A percentile compares a stretch with the other conserved stretches of the same genome.
Conservation (phyloP, 2,797 vertebrate species). For the Amazona finschi region DNA sequence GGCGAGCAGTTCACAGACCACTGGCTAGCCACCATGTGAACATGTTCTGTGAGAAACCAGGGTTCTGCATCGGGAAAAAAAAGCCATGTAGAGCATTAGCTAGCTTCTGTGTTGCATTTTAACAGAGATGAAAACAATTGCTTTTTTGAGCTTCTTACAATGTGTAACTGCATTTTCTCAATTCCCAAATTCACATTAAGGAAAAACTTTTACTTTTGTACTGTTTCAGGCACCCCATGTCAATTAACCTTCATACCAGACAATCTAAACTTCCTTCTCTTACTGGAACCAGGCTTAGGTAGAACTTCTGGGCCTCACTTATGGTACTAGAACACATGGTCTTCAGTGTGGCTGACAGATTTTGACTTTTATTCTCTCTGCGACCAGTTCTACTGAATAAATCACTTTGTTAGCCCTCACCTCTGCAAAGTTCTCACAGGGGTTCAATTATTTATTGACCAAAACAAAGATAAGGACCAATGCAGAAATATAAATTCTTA, state of each 20-base stretch:
- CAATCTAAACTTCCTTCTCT: not conserved
- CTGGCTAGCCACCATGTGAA: not conserved
- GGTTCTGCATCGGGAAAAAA: not conserved
- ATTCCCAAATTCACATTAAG: not conserved
- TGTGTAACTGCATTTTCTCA: not conserved
- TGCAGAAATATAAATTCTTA: not conserved
- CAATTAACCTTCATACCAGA: not conserved
- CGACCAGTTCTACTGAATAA: not conserved
- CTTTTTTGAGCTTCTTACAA: not conserved
- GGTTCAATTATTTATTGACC: not conserved
- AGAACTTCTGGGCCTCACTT: not conserved
- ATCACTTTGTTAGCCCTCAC: not conserved
- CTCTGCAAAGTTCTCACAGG: not conserved
- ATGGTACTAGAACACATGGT: not conserved
- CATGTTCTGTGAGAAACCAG: not conserved
- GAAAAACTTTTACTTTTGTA: not conserved
- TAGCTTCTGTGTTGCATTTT: not conserved
- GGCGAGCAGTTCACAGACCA: not conserved
- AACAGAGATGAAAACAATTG: not conserved
- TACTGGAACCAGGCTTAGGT: not conserved
- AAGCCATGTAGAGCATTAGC: not conserved
- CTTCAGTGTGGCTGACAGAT: not conserved
- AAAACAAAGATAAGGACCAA: not conserved
- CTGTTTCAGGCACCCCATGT: not conserved
- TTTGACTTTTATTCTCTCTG: not conserved